phyloP scores from a whole-genome alignment of 2,888 invertebrate species.

The Smittia aterrima region DNA sequence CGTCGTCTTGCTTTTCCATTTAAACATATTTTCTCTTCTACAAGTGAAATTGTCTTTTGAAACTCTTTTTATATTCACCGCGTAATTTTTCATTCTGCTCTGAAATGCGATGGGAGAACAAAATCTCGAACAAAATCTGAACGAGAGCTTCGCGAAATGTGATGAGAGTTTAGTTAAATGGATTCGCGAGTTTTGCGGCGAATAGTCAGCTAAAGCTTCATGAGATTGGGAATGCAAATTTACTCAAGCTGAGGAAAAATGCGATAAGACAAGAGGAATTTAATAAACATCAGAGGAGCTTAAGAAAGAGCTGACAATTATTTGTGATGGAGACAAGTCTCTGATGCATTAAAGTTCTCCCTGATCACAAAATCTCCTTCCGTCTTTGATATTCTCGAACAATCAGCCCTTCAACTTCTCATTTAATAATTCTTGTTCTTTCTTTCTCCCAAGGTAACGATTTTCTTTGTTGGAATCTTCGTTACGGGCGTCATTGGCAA shows the following conservation, averaged over 20 bases:
- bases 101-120: neutral
- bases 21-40: too few relatives aligned
- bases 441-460: constrained; percentile 56
- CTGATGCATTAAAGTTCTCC: neutral
- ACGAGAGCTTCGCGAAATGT: too few relatives aligned
- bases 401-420: neutral
- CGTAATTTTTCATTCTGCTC: neutral
- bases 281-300: too few relatives aligned
- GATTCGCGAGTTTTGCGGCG: neutral
- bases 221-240: neutral
- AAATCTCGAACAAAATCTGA: neutral
- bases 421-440: constrained; percentile 45
- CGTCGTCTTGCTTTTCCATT: too few relatives aligned
- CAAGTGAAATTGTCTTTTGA: too few relatives aligned
- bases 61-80: neutral
- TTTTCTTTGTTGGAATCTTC: constrained; percentile 73
- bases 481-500: constrained; percentile 83
- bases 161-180: too few relatives aligned
- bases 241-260: neutral
- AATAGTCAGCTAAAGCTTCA: neutral
- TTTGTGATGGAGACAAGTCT: too few relatives aligned
- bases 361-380: neutral
- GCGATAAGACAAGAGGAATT: too few relatives aligned
- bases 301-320: too few relatives aligned
- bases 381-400: neutral